phyloP scores from a whole-genome alignment of 1,140 invertebrate genomes.

The Sitophilus oryzae region DNA sequence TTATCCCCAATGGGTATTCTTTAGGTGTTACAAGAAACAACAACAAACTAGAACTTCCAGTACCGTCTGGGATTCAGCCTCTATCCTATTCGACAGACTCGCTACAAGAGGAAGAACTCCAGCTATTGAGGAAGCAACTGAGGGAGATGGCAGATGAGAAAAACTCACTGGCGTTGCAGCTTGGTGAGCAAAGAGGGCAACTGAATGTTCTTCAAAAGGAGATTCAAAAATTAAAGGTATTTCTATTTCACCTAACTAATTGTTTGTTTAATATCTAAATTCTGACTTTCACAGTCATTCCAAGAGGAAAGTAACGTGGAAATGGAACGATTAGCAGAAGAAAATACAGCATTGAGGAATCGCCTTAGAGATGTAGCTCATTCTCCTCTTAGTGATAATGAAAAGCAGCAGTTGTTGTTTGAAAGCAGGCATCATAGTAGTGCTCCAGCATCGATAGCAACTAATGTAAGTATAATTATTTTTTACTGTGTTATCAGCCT shows the following conservation, averaged over 20 bases:
- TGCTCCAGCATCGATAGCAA: conserved; percentile 56
- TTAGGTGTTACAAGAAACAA: conserved; percentile 27
- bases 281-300: conserved; percentile 29
- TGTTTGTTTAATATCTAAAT: conserved; percentile 1
- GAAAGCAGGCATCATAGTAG: conserved; percentile 59
- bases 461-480: conserved; percentile 33
- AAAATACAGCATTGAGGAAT: conserved; percentile 66
- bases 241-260: no score
- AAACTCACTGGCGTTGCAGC: conserved; percentile 47
- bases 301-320: conserved; percentile 58
- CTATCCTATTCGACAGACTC: conserved; percentile 41
- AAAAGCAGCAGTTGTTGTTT: conserved; percentile 69
- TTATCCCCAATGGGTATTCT: background rate
- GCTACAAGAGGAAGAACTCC: conserved; percentile 46
- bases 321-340: conserved; percentile 61
- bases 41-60: conserved; percentile 32
- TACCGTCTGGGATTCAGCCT: background rate
- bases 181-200: conserved; percentile 49
- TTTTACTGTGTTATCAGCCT: background rate
- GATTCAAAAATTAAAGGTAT: conserved; percentile 49
- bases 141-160: conserved; percentile 50
- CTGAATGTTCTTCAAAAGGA: conserved; percentile 47
- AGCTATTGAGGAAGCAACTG: conserved; percentile 44
- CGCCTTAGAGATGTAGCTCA: conserved; percentile 69
- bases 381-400: conserved; percentile 73